Percentiles rank a stretch among this genome's conserved stretches.
phyloP scores from a whole-genome alignment of 2,888 invertebrate genomes.

The Brenthis hecate region DNA sequence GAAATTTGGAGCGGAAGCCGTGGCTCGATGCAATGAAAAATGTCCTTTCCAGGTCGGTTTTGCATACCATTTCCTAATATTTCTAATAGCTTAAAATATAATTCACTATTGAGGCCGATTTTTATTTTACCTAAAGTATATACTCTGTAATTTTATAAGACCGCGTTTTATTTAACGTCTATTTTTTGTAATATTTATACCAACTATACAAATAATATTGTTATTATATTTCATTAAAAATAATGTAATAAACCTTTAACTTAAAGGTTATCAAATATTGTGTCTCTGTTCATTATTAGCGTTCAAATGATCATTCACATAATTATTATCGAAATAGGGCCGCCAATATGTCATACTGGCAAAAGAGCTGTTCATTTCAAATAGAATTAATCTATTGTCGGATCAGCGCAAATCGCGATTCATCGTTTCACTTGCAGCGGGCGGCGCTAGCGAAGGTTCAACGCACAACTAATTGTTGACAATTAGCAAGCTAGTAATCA shows the following conservation, averaged over 20 bases:
- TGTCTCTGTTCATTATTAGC: neutral
- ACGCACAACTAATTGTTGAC: constrained; percentile 78
- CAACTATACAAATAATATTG: neutral
- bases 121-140: too few species aligned
- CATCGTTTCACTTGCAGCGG: constrained; percentile 21
- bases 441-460: constrained; percentile 65
- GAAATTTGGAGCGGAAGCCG: constrained; percentile 81
- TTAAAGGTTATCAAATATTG: constrained; percentile 1
- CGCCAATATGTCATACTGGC: neutral
- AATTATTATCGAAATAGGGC: neutral
- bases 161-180: neutral
- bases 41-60: constrained; percentile 77
- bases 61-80: constrained; percentile 29
- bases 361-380: neutral
- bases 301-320: constrained; percentile 1
- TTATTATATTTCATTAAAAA: neutral
- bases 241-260: neutral
- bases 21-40: constrained; percentile 77
- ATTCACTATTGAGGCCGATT: neutral
- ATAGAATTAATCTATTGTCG: neutral
- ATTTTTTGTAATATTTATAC: neutral
- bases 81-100: neutral
- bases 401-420: constrained; percentile 18
- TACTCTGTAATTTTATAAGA: neutral
- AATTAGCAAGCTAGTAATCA: constrained; percentile 73